phyloP scores from a whole-genome alignment of 2,797 vertebrate genomes.

The Melanitta fusca region DNA sequence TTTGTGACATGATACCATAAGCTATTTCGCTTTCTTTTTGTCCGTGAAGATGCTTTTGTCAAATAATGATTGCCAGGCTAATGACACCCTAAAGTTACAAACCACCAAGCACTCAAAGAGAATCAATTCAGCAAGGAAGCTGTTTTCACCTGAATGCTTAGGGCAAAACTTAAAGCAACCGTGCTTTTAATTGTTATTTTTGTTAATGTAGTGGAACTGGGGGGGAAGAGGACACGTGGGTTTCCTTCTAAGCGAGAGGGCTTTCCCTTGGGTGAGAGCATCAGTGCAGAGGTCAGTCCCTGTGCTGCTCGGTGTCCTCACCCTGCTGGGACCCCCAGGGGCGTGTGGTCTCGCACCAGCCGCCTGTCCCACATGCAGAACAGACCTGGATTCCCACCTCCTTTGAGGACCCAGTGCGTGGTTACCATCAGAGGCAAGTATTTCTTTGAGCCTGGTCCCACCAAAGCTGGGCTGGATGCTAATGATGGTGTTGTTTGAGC shows the following conservation, averaged over 20 bases:
- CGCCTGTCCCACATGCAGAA: rapidly evolving
- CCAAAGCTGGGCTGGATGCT: neutral
- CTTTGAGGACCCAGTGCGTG: neutral
- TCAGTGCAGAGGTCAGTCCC: rapidly evolving
- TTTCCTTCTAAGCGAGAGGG: neutral
- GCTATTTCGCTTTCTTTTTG: neutral
- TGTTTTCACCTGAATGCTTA: slow-evolving; percentile 39
- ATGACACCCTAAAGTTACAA: slow-evolving; percentile 38
- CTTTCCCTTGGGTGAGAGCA: neutral
- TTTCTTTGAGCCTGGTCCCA: neutral
- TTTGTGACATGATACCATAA: neutral
- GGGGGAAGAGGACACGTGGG: neutral
- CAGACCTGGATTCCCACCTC: neutral
- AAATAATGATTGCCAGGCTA: slow-evolving; percentile 1
- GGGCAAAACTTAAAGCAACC: slow-evolving; percentile 5
- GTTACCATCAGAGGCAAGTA: neutral
- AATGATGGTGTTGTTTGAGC: neutral
- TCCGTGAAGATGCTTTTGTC: neutral
- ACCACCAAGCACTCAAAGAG: neutral
- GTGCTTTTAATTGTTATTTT: slow-evolving; percentile 37
- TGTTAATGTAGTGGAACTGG: neutral
- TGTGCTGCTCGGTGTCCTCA: rapidly evolving
- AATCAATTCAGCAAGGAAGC: slow-evolving; percentile 33
- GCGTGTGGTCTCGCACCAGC: neutral
- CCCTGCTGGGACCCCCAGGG: neutral